A percentile compares a stretch with the other conserved stretches of the same genome.
These are phyloP conservation scores for Myiotriccus ornatus DNA, from an alignment of 2,797 vertebrate species.

Conservation along the genomic window DNA sequence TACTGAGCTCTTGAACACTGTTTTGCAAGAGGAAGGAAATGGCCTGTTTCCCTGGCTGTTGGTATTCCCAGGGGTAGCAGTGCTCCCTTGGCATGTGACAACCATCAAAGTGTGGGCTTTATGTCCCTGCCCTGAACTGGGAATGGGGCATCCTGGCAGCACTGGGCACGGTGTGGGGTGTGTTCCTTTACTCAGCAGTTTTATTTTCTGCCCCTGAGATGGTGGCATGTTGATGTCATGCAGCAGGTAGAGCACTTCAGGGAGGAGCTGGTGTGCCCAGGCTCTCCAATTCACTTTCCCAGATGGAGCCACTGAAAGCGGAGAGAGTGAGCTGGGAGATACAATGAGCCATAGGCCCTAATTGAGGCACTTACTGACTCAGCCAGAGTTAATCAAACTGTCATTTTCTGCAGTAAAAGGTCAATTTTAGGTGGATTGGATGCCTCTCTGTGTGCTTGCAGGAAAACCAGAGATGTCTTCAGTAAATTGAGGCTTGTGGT, in stretches of 20 bases:
- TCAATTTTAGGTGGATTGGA: conserved; percentile 15
- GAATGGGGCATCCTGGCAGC: fast-evolving
- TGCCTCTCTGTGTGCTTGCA: not conserved
- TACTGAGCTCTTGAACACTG: not conserved
- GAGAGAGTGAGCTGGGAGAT: not conserved
- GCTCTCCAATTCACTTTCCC: not conserved
- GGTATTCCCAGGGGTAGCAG: not conserved
- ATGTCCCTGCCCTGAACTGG: fast-evolving
- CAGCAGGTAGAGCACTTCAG: fast-evolving
- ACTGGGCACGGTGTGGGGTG: fast-evolving
- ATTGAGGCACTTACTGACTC: not conserved
- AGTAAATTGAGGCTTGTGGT: not conserved
- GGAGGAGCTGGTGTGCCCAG: not conserved
- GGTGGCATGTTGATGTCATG: fast-evolving
- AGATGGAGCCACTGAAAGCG: fast-evolving
- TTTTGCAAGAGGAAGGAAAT: not conserved
- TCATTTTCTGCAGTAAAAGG: conserved; percentile 13
- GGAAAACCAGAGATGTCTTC: not conserved
- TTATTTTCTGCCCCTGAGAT: not conserved
- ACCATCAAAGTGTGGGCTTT: fast-evolving
- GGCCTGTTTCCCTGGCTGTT: fast-evolving
- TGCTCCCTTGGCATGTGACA: fast-evolving
- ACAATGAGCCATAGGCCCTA: fast-evolving
- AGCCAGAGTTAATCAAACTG: not conserved
- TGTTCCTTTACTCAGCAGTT: fast-evolving